Conservation (phyloP, 2,888 invertebrate species). For the Caradrina kadenii region DNA sequence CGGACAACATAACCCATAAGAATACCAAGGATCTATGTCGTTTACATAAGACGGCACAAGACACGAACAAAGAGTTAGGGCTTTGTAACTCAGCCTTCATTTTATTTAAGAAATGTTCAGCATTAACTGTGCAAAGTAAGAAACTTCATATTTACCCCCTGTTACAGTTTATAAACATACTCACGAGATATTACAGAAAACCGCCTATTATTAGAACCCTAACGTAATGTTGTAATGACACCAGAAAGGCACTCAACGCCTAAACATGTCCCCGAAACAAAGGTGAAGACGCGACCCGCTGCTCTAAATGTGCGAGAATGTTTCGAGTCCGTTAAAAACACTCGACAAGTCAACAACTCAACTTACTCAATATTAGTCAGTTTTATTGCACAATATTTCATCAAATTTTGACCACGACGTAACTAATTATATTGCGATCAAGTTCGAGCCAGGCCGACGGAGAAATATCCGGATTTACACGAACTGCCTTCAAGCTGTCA, state of each 20-base stretch:
- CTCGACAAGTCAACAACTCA: neutral
- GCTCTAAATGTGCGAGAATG: neutral
- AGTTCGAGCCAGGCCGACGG: neutral
- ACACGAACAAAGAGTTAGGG: neutral
- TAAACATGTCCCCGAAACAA: constrained; percentile 2
- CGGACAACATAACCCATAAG: constrained; percentile 34
- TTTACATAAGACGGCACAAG: constrained; percentile 4
- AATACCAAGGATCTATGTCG: constrained; percentile 1
- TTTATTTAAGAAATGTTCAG: too few species aligned
- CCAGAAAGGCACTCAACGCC: constrained; percentile 2
- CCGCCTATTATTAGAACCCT: neutral
- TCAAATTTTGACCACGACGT: neutral
- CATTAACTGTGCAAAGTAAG: neutral
- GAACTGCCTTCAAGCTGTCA: constrained; percentile 15
- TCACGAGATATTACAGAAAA: neutral
- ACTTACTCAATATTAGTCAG: neutral
- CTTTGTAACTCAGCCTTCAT: neutral
- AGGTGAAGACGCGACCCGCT: neutral
- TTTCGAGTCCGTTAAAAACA: constrained; percentile 16
- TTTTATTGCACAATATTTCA: constrained; percentile 14
- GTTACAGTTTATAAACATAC: neutral
- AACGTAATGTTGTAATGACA: constrained; percentile 7
- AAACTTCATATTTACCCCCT: neutral
- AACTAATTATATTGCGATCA: constrained; percentile 1
- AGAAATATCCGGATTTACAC: constrained; percentile 7